These are phyloP conservation scores for Argyresthia goedartella DNA, from an alignment of 2,888 invertebrate species.

Conservation along the genomic window DNA sequence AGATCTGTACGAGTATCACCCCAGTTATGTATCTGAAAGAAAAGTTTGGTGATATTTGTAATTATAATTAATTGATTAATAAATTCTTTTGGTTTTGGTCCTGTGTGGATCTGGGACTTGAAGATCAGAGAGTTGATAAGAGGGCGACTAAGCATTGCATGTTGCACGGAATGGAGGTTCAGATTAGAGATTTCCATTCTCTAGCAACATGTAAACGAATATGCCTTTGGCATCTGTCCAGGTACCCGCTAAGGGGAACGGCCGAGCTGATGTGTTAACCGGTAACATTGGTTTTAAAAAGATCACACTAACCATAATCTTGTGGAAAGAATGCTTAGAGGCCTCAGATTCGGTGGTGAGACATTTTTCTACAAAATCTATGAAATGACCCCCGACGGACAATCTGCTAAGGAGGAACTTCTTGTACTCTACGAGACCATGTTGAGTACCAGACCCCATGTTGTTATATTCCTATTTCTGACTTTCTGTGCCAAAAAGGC, in stretches of 20 bases:
- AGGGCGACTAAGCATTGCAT: no score
- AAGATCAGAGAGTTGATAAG: no score
- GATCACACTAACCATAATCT: conserved; percentile 39
- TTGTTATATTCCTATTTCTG: neutral
- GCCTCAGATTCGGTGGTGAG: conserved; percentile 35
- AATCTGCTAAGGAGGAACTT: conserved; percentile 82
- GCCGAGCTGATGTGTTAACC: no score
- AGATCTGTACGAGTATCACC: conserved; percentile 24
- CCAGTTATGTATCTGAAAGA: conserved; percentile 50
- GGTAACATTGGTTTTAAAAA: neutral
- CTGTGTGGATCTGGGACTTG: no score
- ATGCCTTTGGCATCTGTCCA: no score
- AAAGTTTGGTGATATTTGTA: neutral
- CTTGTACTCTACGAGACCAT: conserved; percentile 73
- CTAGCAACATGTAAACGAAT: neutral
- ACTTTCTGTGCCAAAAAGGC: no score
- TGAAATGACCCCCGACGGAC: conserved; percentile 19
- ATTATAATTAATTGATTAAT: no score
- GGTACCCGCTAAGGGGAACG: no score
- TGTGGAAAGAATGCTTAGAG: conserved; percentile 43
- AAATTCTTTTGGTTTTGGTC: no score
- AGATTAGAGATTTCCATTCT: neutral
- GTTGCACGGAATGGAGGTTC: no score
- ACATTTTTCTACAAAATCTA: conserved; percentile 38
- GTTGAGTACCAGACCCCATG: conserved; percentile 13